Base-by-base conservation (phyloP, 2,113 vertebrate genomes). In the Sitta europaea region DNA sequence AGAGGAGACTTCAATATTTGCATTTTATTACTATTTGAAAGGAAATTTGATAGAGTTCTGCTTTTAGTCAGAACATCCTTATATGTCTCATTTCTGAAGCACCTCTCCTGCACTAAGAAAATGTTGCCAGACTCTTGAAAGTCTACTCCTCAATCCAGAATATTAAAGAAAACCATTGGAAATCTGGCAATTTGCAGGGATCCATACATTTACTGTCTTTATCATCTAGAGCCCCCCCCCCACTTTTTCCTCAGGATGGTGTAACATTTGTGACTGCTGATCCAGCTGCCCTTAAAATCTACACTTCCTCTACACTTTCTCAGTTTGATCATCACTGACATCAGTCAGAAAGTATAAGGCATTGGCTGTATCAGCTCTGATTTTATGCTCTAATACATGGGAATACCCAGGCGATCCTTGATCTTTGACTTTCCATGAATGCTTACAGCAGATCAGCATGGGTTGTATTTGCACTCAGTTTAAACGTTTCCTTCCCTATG, bases 1-100 rank as follows among this genome's bases (percentile, higher is more conserved):
- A 82, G 72, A 92, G n/a, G 20, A 85, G 19, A 79, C 45, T 68
- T 81, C 24, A 68, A 19, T 67, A 88, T 90, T 91, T 85, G 33
- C 35, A 58, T 74, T 86, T 77, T 38, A 50, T 67, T 82, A 24
- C 18, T 77, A 22, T 91, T 82, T 58, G 35, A 72, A 89, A 87
- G 33, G 25, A 48, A 53, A 85, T 55, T n/a, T 62, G n/a, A 29
- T 51, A 9, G 14, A 65, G 50, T 63, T 71, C 57, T 75, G 67
- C 27, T 76, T 67, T 73, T 65, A 79, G 12, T 92, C 61, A 91
- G 73, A 54, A 24, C 66, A 25, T 61, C 25, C 35, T 90, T 90
- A 47, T 58, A 63, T 54, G 31, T 77, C 70, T 89, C 7, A 33
- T 68, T 61, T 89, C 57, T 89, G 73, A 89, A 54, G 28, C 25